Evolutionary conservation across 53 echinoderm and acorn worm species (phyloP), one percentile per base, ranked within the genome.

Genomic region (Luidia sarsii): DNA sequence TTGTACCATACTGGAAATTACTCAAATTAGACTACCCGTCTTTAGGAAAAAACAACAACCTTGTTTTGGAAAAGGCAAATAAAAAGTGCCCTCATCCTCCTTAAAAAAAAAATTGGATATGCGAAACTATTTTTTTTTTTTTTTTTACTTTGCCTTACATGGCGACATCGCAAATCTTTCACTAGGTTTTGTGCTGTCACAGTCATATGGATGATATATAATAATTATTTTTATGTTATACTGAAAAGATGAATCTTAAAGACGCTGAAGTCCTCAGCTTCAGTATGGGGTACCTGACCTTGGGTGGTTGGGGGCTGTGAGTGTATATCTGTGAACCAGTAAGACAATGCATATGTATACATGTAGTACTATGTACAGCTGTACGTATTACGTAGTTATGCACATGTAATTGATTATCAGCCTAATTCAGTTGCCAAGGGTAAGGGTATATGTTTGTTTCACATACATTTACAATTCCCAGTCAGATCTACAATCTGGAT

Each of bases 261-360:
- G 60, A 8, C 70, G n/a, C n/a, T n/a, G n/a, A n/a, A n/a, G n/a
- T n/a, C n/a, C n/a, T n/a, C n/a, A n/a, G n/a, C n/a, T n/a, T n/a
- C n/a, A n/a, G n/a, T n/a, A n/a, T n/a, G n/a, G n/a, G 25, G 74
- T 73, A 25, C 83, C 75, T 65, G 88, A 83, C 18, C 67, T 75
- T 34, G 69, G 50, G n/a, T n/a, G 46, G 64, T 65, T 65, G 33
- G 50, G 18, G 2, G 32, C 24, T 21, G 48, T 65, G 27, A 71
- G 87, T 45, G n/a, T 83, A 88, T 55, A 77, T 83, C 83, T 88
- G 88, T n/a, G n/a, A n/a, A n/a, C n/a, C n/a, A n/a, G n/a, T n/a
- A n/a, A n/a, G 50, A 35, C 57, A 71, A 10, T 81, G 72, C 13
- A 24, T 75, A 7, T 48, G 70, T 39, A 72, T 82, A 41, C 82